These are phyloP conservation scores for Leptonema lineaticorne DNA, from an alignment of 1,140 invertebrate genomes.

Conservation along the genomic window DNA sequence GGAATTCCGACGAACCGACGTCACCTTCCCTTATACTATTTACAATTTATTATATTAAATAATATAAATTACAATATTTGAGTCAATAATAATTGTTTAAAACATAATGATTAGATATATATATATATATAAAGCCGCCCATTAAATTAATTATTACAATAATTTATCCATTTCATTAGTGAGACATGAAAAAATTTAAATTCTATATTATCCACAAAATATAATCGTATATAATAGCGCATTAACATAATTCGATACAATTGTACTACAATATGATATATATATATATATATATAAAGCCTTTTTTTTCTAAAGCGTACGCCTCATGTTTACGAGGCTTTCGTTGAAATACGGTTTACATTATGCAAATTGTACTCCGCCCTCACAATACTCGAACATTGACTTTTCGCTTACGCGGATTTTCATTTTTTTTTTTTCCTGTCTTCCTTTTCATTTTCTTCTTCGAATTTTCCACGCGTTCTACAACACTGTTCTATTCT, in stretches of 20 bases:
- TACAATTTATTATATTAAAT: too few species aligned
- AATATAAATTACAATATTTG: too few species aligned
- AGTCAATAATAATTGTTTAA: too few species aligned
- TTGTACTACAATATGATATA: not conserved
- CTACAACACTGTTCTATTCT: not conserved
- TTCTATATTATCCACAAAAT: too few species aligned
- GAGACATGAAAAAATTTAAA: too few species aligned
- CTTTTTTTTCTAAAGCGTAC: not conserved
- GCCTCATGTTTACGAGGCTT: constrained; percentile 9
- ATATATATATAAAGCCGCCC: too few species aligned
- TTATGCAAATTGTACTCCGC: constrained; percentile 9
- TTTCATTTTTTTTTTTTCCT: not conserved
- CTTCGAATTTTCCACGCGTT: not conserved
- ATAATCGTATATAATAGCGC: too few species aligned
- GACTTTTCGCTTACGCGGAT: too few species aligned
- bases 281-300: too few species aligned
- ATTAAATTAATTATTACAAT: too few species aligned
- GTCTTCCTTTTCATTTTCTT: not conserved
- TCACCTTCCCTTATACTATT: not conserved
- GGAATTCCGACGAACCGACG: not conserved
- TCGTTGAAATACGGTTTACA: constrained; percentile 8
- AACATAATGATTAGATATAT: too few species aligned
- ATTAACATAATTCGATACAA: constrained; percentile 17
- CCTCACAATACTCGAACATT: not conserved
- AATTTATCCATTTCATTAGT: too few species aligned